A percentile compares a stretch with the other conserved stretches of the same genome.
Conservation (phyloP, 2,888 invertebrate species). For the Philereme transversata region DNA sequence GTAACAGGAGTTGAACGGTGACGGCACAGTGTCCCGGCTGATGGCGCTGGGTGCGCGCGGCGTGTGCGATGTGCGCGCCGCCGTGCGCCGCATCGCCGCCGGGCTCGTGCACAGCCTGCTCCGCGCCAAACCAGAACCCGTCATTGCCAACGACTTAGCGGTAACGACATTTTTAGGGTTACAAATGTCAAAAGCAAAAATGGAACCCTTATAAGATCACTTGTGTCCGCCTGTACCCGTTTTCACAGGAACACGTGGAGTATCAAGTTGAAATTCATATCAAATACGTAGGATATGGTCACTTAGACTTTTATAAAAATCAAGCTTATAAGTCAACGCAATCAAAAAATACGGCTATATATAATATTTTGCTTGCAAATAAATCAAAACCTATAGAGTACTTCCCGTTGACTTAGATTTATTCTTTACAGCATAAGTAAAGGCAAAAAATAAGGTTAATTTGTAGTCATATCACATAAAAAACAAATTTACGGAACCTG, state of each 20-base stretch:
- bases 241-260: too few species aligned
- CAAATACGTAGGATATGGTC: background rate
- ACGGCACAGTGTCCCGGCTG: conserved; percentile 55
- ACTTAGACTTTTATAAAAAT: background rate
- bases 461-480: too few species aligned
- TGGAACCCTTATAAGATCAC: too few species aligned
- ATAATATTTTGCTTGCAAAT: too few species aligned
- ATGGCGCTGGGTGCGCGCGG: conserved; percentile 61
- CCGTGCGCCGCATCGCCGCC: conserved; percentile 68
- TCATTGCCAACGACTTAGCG: conserved; percentile 43
- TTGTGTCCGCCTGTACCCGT: too few species aligned
- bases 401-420: too few species aligned
- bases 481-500: too few species aligned
- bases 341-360: too few species aligned
- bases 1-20: conserved; percentile 61
- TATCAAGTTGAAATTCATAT: too few species aligned
- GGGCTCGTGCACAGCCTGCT: conserved; percentile 57
- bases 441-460: background rate
- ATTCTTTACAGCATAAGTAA: too few species aligned
- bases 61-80: conserved; percentile 73
- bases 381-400: too few species aligned
- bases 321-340: too few species aligned
- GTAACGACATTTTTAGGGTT: conserved; percentile 34
- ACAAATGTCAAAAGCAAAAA: background rate
- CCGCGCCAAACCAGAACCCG: conserved; percentile 23